A percentile compares a stretch with the other conserved stretches of the same genome.
Conservation (phyloP, 2,113 vertebrate genomes). For the Varanus komodoensis region DNA sequence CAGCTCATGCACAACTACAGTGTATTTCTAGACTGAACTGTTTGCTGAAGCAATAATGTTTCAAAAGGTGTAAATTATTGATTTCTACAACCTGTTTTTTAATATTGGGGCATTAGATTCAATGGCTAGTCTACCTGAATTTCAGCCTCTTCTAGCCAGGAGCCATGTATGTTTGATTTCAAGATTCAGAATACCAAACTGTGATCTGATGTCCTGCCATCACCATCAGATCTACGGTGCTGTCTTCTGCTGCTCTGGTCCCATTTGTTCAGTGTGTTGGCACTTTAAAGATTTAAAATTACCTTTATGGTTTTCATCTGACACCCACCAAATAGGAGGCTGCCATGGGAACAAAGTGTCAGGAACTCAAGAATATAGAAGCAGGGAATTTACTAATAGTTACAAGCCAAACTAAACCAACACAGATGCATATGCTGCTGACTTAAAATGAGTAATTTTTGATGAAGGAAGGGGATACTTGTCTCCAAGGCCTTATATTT, state of each 20-base stretch:
- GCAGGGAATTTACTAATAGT: constrained; percentile 37
- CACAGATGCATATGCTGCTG: constrained; percentile 49
- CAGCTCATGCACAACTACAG: constrained; percentile 46
- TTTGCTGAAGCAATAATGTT: constrained; percentile 89
- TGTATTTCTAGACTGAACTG: constrained; percentile 72
- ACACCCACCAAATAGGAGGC: constrained; percentile 45
- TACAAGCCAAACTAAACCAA: constrained; percentile 52
- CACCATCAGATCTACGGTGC: constrained; percentile 20
- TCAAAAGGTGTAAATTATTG: constrained; percentile 77
- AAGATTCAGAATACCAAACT: constrained; percentile 15
- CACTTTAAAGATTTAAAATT: constrained; percentile 48
- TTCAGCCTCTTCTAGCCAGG: constrained; percentile 51
- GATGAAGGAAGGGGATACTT: constrained; percentile 34
- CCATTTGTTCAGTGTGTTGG: constrained; percentile 56
- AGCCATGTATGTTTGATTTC: constrained; percentile 39
- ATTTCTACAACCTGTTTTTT: constrained; percentile 66
- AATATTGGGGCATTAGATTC: constrained; percentile 73
- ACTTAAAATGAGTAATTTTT: constrained; percentile 31
- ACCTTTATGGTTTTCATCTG: constrained; percentile 42
- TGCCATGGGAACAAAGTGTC: constrained; percentile 53
- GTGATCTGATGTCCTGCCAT: constrained; percentile 21
- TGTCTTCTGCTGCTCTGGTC: constrained; percentile 58
- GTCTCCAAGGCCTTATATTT: constrained; percentile 33
- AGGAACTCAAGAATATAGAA: constrained; percentile 41
- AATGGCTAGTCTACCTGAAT: constrained; percentile 55